Conservation (phyloP, 2,113 vertebrate genomes). For the Pimephales promelas region DNA sequence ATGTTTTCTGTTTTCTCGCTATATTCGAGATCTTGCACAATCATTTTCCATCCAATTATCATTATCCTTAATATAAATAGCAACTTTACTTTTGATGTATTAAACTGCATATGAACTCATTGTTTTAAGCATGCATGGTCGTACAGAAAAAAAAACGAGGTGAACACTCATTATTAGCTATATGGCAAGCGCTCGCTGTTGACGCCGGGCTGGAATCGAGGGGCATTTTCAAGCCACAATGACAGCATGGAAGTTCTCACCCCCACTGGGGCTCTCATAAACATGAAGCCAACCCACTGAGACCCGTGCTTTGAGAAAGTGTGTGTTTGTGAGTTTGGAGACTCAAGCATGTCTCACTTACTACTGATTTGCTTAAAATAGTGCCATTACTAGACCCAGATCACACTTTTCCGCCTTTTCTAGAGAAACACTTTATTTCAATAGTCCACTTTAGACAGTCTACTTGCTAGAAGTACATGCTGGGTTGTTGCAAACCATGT, state of each 20-base stretch:
- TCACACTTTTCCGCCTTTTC: not conserved
- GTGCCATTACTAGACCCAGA: not conserved
- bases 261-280: conserved; percentile 32
- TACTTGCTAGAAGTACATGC: too few relatives aligned
- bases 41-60: not conserved
- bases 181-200: not conserved
- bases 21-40: too few relatives aligned
- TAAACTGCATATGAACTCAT: conserved; percentile 6
- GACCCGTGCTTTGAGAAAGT: conserved; percentile 3
- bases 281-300: conserved; percentile 24
- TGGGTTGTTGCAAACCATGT: too few relatives aligned
- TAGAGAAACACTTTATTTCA: not conserved
- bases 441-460: too few relatives aligned
- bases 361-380: not conserved
- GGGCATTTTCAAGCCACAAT: conserved; percentile 9
- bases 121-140: not conserved
- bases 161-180: conserved; percentile 32
- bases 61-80: not conserved
- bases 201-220: not conserved
- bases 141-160: not conserved
- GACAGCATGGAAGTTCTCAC: conserved; percentile 33
- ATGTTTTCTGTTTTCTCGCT: not conserved
- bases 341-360: not conserved
- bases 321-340: conserved; percentile 7
- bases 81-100: not conserved